phyloP scores from a whole-genome alignment of 2,888 invertebrate species.

The Tipula vernalis region DNA sequence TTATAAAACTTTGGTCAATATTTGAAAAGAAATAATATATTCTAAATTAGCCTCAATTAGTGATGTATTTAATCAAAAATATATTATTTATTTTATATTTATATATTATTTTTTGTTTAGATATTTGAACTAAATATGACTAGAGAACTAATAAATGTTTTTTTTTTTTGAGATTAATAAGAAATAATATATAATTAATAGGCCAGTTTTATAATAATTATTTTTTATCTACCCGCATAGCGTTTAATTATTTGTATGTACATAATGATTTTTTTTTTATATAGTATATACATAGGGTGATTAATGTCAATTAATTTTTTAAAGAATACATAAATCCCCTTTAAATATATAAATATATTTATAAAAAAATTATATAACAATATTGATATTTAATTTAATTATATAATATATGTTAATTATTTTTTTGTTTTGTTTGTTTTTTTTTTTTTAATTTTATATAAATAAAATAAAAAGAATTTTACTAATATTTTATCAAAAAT shows the following conservation, averaged over 20 bases:
- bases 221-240: constrained; percentile 5
- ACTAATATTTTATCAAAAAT: constrained; percentile 10
- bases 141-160: background rate
- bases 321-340: background rate
- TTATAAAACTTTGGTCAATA: background rate
- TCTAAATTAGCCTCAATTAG: background rate
- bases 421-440: constrained; percentile 6
- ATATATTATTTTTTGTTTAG: background rate
- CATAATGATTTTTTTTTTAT: background rate
- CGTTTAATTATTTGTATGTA: background rate
- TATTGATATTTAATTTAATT: background rate
- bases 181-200: background rate
- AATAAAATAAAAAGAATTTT: constrained; percentile 7
- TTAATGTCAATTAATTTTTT: background rate
- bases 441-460: background rate
- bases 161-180: background rate
- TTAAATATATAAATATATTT: background rate
- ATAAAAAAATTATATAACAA: constrained; percentile 1
- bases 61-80: background rate
- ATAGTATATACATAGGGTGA: background rate
- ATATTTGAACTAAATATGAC: background rate
- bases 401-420: background rate
- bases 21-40: background rate
- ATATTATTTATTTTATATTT: background rate
- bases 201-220: background rate